Base-by-base conservation (phyloP, 2,797 vertebrate genomes). In the Morus bassanus region DNA sequence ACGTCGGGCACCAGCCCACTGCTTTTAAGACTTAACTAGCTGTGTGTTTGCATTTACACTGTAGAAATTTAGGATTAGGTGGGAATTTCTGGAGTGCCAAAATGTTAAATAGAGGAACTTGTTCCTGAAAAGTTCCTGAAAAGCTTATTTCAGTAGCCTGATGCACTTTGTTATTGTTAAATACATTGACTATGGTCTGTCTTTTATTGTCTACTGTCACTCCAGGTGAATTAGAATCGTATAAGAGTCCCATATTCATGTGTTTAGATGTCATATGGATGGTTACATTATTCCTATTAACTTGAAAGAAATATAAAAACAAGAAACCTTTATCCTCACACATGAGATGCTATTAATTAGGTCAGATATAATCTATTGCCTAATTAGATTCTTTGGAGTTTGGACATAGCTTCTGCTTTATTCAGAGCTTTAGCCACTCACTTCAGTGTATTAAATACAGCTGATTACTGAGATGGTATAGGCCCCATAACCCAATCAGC, bases 401-500 rank as follows among this genome's bases (percentile, higher is more conserved):
- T 45, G 41, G 61, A 18, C 6, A 46, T 0, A 69, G 15, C 15
- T 89, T 88, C 56, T 84, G 37, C 48, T 85, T 74, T 43, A 73
- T 56, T 69, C 76, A 63, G 28, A 76, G 43, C 35, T 84, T 67
- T 60, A 76, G 48, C 18, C 8, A 33, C 33, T 75, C 46, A 30
- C 5, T 68, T 72, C 28, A 65, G 25, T 24, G 13, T 41, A 70
- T 48, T 67, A 59, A 91, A 48, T 33, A 33, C 15, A 50, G n/a
- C 37, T 60, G n/a, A 74, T 89, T 51, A 18, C 15, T 75, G 51
- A 37, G 63, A 76, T 60, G 18, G 39, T n/a, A 21, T 0, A 77
- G 21, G 28, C 27, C 79, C n/a, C 1, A 0, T 24, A 39, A 74
- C 27, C 27, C 0, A 0, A 33, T 12, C 18, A 50, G 1, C 70